Conservation (phyloP, 35 echinoderm and acorn worm genomes). For the Ophiothrix spiculata region DNA sequence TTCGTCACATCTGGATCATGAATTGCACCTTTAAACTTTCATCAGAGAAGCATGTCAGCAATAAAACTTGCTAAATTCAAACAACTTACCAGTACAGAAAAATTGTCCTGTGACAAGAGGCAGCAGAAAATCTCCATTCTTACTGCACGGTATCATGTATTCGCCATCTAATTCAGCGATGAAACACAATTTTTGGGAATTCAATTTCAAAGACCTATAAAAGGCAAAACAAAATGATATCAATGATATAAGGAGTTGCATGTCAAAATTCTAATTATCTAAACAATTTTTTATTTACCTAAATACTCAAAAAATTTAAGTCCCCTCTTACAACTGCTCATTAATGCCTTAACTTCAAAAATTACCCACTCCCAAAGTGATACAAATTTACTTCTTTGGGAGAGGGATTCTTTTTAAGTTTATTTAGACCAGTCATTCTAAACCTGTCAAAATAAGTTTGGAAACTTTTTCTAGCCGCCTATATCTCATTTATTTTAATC, state of each 20-base stretch:
- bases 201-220: slow-evolving; percentile 38
- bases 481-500: too few relatives aligned
- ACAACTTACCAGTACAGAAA: too few relatives aligned
- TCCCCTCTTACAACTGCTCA: too few relatives aligned
- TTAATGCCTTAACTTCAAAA: not conserved
- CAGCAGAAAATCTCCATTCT: slow-evolving; percentile 30
- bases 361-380: not conserved
- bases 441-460: not conserved
- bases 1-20: too few relatives aligned
- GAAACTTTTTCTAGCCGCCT: too few relatives aligned
- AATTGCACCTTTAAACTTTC: too few relatives aligned
- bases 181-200: slow-evolving; percentile 34
- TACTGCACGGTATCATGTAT: slow-evolving; percentile 41
- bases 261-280: not conserved
- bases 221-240: not conserved
- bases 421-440: not conserved
- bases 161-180: slow-evolving; percentile 36
- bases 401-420: not conserved
- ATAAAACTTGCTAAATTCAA: slow-evolving; percentile 3
- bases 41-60: slow-evolving; percentile 25
- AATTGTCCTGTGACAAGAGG: slow-evolving; percentile 32
- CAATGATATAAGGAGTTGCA: not conserved
- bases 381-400: not conserved
- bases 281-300: not conserved
- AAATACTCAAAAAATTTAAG: not conserved